phyloP scores from a whole-genome alignment of 2,113 vertebrate species.

The Promerops cafer region DNA sequence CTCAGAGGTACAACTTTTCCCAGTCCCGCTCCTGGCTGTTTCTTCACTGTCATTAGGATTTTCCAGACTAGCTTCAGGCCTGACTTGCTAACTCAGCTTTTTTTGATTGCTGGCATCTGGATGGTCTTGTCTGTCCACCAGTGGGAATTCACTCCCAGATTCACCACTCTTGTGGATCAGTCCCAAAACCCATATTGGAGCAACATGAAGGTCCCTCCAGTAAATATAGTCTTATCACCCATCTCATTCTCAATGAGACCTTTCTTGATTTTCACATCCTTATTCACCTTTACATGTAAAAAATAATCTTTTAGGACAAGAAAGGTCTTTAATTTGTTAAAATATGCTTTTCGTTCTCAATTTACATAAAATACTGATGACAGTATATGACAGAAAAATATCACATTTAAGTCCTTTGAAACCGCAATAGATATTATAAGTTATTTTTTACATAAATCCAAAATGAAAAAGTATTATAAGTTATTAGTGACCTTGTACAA shows the following conservation, averaged over 20 bases:
- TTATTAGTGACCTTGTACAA: neutral
- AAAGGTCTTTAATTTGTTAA: neutral
- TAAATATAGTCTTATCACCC: neutral
- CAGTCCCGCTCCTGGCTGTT: neutral
- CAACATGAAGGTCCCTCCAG: neutral
- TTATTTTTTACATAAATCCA: neutral
- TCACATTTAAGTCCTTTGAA: neutral
- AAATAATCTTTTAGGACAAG: neutral
- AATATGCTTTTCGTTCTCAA: neutral
- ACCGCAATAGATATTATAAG: neutral
- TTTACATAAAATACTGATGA: neutral
- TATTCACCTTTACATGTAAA: neutral
- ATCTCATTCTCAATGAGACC: neutral
- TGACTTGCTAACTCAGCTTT: neutral
- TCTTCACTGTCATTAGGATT: neutral
- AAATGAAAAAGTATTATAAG: neutral
- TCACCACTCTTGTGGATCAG: neutral
- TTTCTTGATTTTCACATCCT: neutral
- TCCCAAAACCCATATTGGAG: neutral
- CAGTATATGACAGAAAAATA: neutral
- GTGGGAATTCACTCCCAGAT: rapidly evolving
- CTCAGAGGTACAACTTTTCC: neutral
- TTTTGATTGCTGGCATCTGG: neutral
- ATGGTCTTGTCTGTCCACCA: neutral
- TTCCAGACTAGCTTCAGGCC: neutral